Evolutionary conservation across 2,888 invertebrate species (phyloP).

Genomic region (Hoplodrina blanda): DNA sequence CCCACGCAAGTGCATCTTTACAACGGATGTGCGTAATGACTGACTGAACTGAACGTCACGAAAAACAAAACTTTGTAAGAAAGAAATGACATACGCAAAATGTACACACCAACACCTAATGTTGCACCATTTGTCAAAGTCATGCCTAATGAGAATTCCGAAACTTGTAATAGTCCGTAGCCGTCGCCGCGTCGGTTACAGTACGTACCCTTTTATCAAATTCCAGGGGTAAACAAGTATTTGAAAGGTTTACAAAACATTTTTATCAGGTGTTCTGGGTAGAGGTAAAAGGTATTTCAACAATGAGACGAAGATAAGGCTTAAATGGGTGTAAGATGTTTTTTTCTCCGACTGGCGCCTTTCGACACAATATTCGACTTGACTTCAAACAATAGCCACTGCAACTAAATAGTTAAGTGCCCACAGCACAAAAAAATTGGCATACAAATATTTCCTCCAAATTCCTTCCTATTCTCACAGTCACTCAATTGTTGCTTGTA

Average conservation of each 20-base stretch:
- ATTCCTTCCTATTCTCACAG: conserved; percentile 36
- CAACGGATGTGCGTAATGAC: conserved; percentile 85
- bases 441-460: conserved; percentile 26
- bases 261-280: conserved; percentile 29
- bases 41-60: conserved; percentile 70
- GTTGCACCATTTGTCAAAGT: conserved; percentile 54
- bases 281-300: conserved; percentile 33
- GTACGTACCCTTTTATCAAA: conserved; percentile 25
- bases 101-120: conserved; percentile 34
- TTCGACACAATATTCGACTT: conserved; percentile 51
- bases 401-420: conserved; percentile 36
- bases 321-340: conserved; percentile 49
- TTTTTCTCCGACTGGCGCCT: conserved; percentile 59
- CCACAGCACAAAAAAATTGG: conserved; percentile 41
- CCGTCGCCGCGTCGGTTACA: conserved; percentile 1
- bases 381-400: conserved; percentile 52
- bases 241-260: conserved; percentile 40
- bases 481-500: conserved; percentile 17
- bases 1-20: conserved; percentile 81
- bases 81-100: conserved; percentile 43
- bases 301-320: conserved; percentile 49
- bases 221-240: conserved; percentile 28
- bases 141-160: conserved; percentile 34
- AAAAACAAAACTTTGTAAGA: conserved; percentile 61
- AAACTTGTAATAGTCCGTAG: conserved; percentile 19